phyloP scores from a whole-genome alignment of 2,113 vertebrate species.

The Plecotus auritus region DNA sequence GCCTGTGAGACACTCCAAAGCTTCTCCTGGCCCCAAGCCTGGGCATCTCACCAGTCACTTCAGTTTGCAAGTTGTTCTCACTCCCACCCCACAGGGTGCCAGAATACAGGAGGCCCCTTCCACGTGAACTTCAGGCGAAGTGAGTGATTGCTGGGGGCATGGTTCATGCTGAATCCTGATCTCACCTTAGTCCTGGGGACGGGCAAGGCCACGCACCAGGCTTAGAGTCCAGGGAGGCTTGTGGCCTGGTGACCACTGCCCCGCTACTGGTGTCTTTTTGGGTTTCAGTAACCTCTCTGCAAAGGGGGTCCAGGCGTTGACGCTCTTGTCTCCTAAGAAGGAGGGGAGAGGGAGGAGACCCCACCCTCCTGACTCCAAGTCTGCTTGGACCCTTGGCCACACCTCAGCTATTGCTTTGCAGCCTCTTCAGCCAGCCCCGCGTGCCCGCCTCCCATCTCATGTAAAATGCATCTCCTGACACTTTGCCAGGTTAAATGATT shows the following conservation, averaged over 20 bases:
- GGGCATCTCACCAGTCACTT: not conserved
- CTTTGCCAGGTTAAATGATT: conserved; percentile 77
- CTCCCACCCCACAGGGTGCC: not conserved
- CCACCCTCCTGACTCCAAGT: not conserved
- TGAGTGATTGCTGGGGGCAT: too few relatives aligned
- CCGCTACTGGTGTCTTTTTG: not conserved
- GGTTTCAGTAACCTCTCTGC: not conserved
- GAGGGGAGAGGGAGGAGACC: not conserved
- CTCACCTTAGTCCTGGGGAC: not conserved
- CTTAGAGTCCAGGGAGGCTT: not conserved
- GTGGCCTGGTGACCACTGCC: not conserved
- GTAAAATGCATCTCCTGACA: conserved; percentile 75
- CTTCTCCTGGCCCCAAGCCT: not conserved
- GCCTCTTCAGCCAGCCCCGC: conserved; percentile 56
- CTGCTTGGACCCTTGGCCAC: conserved; percentile 42
- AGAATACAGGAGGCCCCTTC: not conserved
- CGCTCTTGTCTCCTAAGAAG: not conserved
- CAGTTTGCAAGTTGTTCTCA: not conserved
- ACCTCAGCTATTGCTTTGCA: conserved; percentile 61
- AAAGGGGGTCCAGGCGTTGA: not conserved
- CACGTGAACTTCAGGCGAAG: not conserved
- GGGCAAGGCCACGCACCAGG: not conserved
- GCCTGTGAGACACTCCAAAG: not conserved
- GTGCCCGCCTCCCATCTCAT: conserved; percentile 62
- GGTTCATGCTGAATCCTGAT: too few relatives aligned